Evolutionary conservation across 2,113 vertebrate species (phyloP).

Genomic region (Pachyramphus minor): DNA sequence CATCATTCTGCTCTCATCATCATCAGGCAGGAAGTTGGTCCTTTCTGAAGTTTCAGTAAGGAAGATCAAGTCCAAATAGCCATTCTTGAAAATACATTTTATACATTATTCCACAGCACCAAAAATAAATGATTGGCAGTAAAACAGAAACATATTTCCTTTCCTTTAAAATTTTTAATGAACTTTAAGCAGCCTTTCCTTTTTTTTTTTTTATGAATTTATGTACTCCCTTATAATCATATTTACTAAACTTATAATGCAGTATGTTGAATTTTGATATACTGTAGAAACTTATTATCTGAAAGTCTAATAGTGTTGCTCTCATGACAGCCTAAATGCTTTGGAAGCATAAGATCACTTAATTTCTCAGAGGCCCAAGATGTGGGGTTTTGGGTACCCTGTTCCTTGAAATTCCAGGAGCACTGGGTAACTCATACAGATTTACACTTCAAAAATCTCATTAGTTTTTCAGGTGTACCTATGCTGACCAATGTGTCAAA

Average conservation of each 20-base stretch:
- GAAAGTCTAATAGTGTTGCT: background rate
- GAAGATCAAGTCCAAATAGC: background rate
- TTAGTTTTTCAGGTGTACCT: background rate
- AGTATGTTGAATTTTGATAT: background rate
- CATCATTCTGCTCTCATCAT: background rate
- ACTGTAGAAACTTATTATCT: background rate
- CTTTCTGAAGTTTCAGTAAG: background rate
- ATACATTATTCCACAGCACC: background rate
- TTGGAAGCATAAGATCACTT: background rate
- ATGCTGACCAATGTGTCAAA: background rate
- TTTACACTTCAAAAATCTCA: background rate
- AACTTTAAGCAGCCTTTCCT: background rate
- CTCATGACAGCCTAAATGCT: background rate
- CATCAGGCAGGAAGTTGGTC: background rate
- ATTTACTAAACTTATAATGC: background rate
- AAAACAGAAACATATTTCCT: background rate
- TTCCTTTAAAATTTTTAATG: background rate
- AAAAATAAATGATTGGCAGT: background rate
- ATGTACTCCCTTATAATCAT: rapidly evolving
- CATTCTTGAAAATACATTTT: background rate
- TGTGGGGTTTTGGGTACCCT: background rate
- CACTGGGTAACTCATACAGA: background rate
- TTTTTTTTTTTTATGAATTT: background rate
- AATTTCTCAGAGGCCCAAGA: background rate
- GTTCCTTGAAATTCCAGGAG: background rate